These are phyloP conservation scores for Indri indri DNA, from an alignment of 2,113 vertebrate genomes.

Conservation along the genomic window DNA sequence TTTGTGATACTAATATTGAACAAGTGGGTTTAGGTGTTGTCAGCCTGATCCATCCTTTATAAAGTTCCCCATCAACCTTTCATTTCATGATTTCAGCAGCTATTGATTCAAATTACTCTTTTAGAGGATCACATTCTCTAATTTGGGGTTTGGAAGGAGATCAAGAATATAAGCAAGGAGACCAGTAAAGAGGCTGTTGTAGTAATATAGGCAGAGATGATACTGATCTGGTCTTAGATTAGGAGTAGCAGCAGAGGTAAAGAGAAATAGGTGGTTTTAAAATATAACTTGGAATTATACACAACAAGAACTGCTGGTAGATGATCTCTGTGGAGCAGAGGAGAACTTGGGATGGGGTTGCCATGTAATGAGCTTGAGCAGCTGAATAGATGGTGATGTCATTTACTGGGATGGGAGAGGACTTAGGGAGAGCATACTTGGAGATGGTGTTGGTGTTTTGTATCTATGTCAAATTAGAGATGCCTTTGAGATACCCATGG, in stretches of 20 bases:
- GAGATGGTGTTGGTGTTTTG: neutral
- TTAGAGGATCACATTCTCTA: neutral
- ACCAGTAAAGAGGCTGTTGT: neutral
- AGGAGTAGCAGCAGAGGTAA: neutral
- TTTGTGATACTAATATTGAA: conserved; percentile 27
- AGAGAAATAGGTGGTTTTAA: neutral
- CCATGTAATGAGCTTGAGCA: neutral
- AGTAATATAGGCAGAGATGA: neutral
- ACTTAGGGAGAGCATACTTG: neutral
- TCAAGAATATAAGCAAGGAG: neutral
- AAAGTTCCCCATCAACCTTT: neutral
- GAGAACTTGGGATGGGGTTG: neutral
- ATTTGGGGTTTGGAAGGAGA: conserved; percentile 14
- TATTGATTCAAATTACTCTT: neutral
- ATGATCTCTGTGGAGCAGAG: neutral
- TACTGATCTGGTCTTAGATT: neutral
- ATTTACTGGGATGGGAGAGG: neutral
- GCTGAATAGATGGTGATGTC: neutral
- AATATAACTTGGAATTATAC: neutral
- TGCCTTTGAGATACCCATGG: neutral
- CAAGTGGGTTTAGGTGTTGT: neutral
- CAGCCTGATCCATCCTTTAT: neutral
- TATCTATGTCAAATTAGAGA: neutral
- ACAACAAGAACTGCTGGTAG: neutral
- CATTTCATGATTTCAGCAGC: neutral